phyloP scores from a whole-genome alignment of 2,888 invertebrate species.

The Pachliopta kotzebuea region DNA sequence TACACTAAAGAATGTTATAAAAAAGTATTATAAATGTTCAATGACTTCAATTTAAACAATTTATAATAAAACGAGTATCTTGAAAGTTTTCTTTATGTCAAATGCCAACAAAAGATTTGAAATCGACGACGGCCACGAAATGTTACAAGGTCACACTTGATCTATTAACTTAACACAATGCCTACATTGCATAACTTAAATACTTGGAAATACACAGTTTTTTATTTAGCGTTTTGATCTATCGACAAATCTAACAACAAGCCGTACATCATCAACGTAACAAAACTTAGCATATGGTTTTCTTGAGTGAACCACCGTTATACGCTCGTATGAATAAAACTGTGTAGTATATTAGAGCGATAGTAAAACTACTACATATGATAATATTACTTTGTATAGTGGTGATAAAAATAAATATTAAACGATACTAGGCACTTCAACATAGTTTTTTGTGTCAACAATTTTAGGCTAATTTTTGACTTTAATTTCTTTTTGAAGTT shows the following conservation, averaged over 20 bases:
- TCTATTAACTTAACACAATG: slow-evolving; percentile 34
- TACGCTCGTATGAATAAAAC: slow-evolving; percentile 28
- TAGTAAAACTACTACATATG: background rate
- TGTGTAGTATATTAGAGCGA: slow-evolving; percentile 6
- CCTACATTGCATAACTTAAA: background rate
- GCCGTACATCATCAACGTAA: slow-evolving; percentile 42
- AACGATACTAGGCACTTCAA: background rate
- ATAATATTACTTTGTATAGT: background rate
- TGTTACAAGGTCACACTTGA: slow-evolving; percentile 56
- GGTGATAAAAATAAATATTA: background rate
- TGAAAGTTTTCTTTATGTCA: slow-evolving; percentile 32
- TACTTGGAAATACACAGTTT: background rate
- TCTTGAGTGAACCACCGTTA: slow-evolving; percentile 64
- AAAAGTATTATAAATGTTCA: background rate
- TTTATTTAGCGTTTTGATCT: background rate
- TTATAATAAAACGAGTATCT: slow-evolving; percentile 19
- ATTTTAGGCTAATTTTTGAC: too few relatives aligned
- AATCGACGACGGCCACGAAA: slow-evolving; percentile 57
- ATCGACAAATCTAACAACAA: slow-evolving; percentile 14
- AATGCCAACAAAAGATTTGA: slow-evolving; percentile 46
- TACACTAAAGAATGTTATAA: background rate
- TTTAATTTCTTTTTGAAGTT: too few relatives aligned
- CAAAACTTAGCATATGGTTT: slow-evolving; percentile 51
- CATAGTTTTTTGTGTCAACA: too few relatives aligned
- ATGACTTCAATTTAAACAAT: background rate